These are phyloP conservation scores for Otocyon megalotis DNA, from an alignment of 2,113 vertebrate species.

Conservation along the genomic window DNA sequence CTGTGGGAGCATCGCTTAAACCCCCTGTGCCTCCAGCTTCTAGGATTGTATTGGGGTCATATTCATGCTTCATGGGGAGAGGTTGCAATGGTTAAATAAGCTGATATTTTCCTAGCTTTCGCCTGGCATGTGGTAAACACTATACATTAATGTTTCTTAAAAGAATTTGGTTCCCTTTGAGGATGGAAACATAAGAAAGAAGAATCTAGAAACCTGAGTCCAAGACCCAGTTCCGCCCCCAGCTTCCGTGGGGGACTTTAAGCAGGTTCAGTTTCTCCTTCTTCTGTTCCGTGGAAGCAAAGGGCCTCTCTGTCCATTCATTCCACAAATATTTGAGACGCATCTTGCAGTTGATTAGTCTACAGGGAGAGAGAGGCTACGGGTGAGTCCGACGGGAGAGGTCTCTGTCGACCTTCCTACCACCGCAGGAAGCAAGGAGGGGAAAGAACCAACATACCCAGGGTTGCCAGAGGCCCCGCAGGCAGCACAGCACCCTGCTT, in stretches of 20 bases:
- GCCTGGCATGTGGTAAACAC: rapidly evolving
- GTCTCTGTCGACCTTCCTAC: not conserved
- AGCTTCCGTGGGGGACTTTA: not conserved
- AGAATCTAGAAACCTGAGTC: not conserved
- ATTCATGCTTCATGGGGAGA: not conserved
- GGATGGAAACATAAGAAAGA: rapidly evolving
- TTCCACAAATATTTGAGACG: not conserved
- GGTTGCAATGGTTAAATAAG: not conserved
- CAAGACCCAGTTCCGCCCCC: not conserved
- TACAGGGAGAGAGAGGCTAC: too few species aligned
- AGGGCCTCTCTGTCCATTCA: not conserved
- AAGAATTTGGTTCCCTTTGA: not conserved
- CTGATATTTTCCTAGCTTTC: not conserved
- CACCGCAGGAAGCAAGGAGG: not conserved
- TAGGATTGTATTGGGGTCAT: rapidly evolving
- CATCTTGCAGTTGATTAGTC: not conserved
- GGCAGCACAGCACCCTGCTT: not conserved
- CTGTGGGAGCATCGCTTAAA: not conserved
- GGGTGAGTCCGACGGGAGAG: rapidly evolving
- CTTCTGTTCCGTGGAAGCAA: rapidly evolving
- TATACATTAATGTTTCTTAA: not conserved
- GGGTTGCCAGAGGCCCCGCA: rapidly evolving
- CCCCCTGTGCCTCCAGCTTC: not conserved
- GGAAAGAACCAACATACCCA: not conserved
- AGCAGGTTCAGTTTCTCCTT: not conserved